Base-by-base conservation (phyloP, 2,113 vertebrate genomes). In the Eulemur rufifrons region DNA sequence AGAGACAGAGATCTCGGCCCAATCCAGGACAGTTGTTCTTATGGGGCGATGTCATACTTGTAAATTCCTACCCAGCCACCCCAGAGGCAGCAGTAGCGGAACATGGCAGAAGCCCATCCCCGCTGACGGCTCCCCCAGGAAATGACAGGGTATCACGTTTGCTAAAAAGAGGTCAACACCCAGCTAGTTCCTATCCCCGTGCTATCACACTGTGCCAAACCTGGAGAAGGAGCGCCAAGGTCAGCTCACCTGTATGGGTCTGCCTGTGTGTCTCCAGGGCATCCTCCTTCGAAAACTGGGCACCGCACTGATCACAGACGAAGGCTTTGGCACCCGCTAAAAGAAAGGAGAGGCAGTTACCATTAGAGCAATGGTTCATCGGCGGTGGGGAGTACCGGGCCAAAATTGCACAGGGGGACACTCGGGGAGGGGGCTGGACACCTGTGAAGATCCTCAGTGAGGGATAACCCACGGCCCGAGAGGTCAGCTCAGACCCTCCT, bases 251-350 rank as follows among this genome's bases (percentile, higher is more conserved):
- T 0, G 99, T 99, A 97, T 99, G 99, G 42, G 99, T 99, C 98
- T 99, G 99, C 97, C 99, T 98, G 98, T 99, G 99, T 4, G 99
- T 98, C 98, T 99, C 99, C 98, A 99, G 99, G 61, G 99, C 99
- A 10, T 99, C 99, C 88, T 99, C 99, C 50, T 99, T 99, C 0
- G 99, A 99, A 98, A 99, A 99, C 98, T 99, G 99, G 94, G 99
- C 99, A 0, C 99, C 99, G 1, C 99, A 99, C 98, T 99, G 99
- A 98, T 99, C 99, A 88, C 99, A 99, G 66, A 99, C 99, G 63
- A 99, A 99, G 98, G 99, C 99, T 97, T 99, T 99, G 98, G 99
- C 99, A 63, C 99, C 99, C 97, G 99, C 99, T 99, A 98, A 0
- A 98, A 98, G 83, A 91, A 76, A 95, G 71, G 92, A 78, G 93